These are phyloP conservation scores for Azorinus chamasolen DNA, from an alignment of 2,888 invertebrate species.

Conservation along the genomic window DNA sequence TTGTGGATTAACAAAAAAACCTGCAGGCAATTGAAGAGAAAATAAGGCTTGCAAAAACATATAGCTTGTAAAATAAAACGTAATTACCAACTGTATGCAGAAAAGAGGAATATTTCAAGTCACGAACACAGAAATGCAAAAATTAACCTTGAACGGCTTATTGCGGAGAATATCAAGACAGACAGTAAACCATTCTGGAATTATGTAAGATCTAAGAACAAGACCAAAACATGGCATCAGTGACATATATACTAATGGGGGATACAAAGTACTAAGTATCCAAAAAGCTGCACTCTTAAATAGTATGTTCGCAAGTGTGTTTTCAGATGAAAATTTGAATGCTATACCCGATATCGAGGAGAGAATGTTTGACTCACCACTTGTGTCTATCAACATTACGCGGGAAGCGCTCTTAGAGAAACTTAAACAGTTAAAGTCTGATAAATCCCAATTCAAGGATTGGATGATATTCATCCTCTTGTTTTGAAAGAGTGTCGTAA, in stretches of 20 bases:
- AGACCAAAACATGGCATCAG: neutral
- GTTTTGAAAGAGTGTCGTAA: neutral
- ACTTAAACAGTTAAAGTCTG: neutral
- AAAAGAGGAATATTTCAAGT: neutral
- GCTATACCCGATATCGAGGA: neutral
- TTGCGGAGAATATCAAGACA: neutral
- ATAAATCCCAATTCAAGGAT: neutral
- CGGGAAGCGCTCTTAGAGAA: neutral
- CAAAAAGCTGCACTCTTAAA: neutral
- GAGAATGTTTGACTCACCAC: neutral
- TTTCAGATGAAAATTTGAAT: neutral
- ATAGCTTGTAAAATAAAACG: neutral
- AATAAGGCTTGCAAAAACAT: neutral
- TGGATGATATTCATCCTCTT: slow-evolving; percentile 3
- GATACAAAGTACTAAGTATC: neutral
- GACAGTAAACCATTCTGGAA: slow-evolving; percentile 7
- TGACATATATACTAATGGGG: neutral
- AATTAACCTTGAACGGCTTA: neutral
- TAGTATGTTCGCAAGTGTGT: neutral
- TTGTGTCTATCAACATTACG: neutral
- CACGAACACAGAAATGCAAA: neutral
- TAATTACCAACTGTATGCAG: neutral
- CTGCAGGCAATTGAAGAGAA: neutral
- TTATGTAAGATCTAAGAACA: neutral
- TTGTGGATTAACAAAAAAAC: neutral